These are phyloP conservation scores for Rhopalosiphum nymphaeae DNA, from an alignment of 2,888 invertebrate species.

Conservation along the genomic window DNA sequence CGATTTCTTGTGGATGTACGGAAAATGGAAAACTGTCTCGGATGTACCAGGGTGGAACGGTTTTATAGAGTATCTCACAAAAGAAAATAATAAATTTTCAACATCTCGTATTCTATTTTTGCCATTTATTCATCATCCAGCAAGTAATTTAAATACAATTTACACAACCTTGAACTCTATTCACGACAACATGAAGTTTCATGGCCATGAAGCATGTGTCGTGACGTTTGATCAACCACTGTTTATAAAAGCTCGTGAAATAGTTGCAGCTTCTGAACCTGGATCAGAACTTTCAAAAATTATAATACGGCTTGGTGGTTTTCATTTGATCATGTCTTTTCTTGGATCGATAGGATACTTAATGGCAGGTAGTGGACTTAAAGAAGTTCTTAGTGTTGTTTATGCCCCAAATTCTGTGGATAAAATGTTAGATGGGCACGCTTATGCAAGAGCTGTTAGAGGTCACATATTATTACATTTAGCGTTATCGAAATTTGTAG, in stretches of 20 bases:
- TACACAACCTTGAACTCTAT: conserved; percentile 68
- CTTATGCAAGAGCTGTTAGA: conserved; percentile 68
- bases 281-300: conserved; percentile 32
- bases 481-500: conserved; percentile 64
- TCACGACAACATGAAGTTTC: conserved; percentile 66
- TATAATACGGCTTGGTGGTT: conserved; percentile 68
- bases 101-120: conserved; percentile 68
- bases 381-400: conserved; percentile 68
- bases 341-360: conserved; percentile 69
- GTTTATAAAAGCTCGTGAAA: conserved; percentile 69
- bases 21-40: conserved; percentile 29
- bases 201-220: conserved; percentile 67
- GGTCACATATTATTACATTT: conserved; percentile 68
- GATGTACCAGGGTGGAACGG: conserved; percentile 68
- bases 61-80: conserved; percentile 68
- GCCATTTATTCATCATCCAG: conserved; percentile 69
- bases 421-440: conserved; percentile 69
- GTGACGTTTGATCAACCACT: conserved; percentile 69
- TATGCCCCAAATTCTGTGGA: conserved; percentile 69
- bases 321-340: conserved; percentile 70
- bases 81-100: conserved; percentile 66
- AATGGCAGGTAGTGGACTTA: conserved; percentile 70
- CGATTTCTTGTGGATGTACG: conserved; percentile 28
- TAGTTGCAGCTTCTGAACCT: conserved; percentile 66
- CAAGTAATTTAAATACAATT: conserved; percentile 69